phyloP scores from a whole-genome alignment of 2,888 invertebrate genomes.

The Oscheius sp. region DNA sequence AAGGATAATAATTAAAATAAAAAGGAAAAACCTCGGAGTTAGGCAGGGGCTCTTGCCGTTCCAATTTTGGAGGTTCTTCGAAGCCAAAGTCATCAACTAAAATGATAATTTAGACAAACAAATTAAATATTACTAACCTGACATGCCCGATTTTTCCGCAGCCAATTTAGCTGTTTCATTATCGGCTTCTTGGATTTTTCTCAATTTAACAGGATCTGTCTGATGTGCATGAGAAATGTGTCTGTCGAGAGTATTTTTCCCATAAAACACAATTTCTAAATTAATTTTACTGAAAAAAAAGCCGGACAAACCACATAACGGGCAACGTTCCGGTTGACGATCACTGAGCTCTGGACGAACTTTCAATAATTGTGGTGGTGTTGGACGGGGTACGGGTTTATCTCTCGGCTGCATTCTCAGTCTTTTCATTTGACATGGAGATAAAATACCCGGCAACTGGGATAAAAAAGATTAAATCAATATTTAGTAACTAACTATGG shows the following conservation, averaged over 20 bases:
- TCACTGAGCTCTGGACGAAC: conserved; percentile 20
- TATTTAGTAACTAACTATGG: background rate
- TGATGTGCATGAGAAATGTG: conserved; percentile 59
- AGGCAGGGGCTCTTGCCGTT: conserved; percentile 36
- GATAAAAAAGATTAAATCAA: conserved; percentile 10
- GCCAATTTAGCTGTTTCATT: conserved; percentile 4
- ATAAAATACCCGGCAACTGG: background rate
- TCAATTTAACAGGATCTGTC: conserved; percentile 39
- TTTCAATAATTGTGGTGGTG: conserved; percentile 31
- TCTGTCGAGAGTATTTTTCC: conserved; percentile 45
- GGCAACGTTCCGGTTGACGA: conserved; percentile 24
- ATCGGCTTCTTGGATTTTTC: conserved; percentile 4
- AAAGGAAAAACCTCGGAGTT: conserved; percentile 1
- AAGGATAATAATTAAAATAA: background rate
- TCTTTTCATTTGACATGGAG: background rate
- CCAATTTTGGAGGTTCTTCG: conserved; percentile 40
- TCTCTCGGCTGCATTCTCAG: background rate
- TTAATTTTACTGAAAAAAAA: background rate
- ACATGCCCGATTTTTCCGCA: background rate
- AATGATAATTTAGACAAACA: background rate
- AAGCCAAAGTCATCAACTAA: conserved; percentile 3
- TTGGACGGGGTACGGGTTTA: background rate
- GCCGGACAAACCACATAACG: conserved; percentile 39
- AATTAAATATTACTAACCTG: background rate
- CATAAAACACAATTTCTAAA: conserved; percentile 64